Evolutionary conservation across 2,888 invertebrate species (phyloP).

Genomic region (Drosophila testacea): DNA sequence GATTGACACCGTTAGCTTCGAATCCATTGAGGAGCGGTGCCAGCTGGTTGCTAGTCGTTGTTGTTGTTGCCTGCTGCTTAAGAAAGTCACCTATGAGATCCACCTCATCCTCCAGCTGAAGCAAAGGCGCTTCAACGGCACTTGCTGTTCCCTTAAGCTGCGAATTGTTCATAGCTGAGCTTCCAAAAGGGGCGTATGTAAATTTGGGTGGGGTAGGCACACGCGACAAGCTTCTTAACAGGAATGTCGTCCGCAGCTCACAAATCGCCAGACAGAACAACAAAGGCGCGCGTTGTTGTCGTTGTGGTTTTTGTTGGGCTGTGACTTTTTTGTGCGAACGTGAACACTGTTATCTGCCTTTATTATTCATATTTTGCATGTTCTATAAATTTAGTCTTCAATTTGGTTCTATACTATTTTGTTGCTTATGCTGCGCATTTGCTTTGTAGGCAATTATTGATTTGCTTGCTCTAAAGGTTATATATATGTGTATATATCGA

Average conservation of each 20-base stretch:
- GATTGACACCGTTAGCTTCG: conserved; percentile 39
- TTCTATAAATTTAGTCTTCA: conserved; percentile 53
- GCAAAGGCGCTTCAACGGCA: conserved; percentile 88
- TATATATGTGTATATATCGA: conserved; percentile 49
- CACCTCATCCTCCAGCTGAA: conserved; percentile 87
- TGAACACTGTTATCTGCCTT: conserved; percentile 63
- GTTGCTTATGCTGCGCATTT: conserved; percentile 28
- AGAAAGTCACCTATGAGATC: conserved; percentile 82
- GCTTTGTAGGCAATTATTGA: conserved; percentile 59
- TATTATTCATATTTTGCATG: conserved; percentile 57
- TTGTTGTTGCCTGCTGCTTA: conserved; percentile 65
- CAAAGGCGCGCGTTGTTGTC: conserved; percentile 56
- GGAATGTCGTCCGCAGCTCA: conserved; percentile 31
- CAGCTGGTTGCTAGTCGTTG: conserved; percentile 35
- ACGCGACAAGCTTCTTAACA: conserved; percentile 29
- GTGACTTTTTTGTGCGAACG: conserved; percentile 55
- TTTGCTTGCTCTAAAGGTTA: conserved; percentile 45
- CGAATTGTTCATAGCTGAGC: conserved; percentile 44
- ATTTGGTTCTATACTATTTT: conserved; percentile 34
- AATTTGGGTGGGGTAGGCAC: conserved; percentile 39
- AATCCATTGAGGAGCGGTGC: conserved; percentile 57
- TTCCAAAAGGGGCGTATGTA: conserved; percentile 31
- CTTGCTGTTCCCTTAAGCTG: conserved; percentile 82
- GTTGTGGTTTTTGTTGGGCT: conserved; percentile 38
- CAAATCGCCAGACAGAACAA: conserved; percentile 44